Conservation (phyloP, 1,140 invertebrate species). For the Physella acuta region DNA sequence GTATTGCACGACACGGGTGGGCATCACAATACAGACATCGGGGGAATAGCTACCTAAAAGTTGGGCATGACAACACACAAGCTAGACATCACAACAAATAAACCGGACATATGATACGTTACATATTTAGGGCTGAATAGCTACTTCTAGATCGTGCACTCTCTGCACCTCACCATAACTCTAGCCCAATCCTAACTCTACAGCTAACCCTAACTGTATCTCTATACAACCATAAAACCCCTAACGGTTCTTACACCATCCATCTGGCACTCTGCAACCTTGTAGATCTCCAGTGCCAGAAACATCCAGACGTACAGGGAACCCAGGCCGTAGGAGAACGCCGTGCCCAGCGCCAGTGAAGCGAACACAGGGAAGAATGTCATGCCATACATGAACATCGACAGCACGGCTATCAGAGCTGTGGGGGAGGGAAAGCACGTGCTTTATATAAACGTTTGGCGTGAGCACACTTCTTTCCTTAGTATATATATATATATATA, state of each 20-base stretch:
- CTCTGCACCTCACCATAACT: no score
- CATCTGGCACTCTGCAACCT: slow-evolving; percentile 20
- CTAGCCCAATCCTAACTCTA: no score
- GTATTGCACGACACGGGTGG: no score
- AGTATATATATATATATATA: not conserved
- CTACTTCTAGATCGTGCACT: no score
- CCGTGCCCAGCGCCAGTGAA: slow-evolving; percentile 27
- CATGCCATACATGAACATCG: slow-evolving; percentile 39
- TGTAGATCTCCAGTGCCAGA: slow-evolving; percentile 22
- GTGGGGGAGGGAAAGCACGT: no score
- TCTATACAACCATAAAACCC: not conserved
- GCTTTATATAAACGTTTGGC: no score
- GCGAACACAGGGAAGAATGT: slow-evolving; percentile 38
- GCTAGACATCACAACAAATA: no score
- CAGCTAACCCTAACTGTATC: not conserved
- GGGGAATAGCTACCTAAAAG: no score
- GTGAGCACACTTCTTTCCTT: not conserved
- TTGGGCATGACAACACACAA: no score
- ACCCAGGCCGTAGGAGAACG: slow-evolving; percentile 30
- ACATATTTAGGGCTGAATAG: no score
- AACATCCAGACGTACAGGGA: slow-evolving; percentile 33
- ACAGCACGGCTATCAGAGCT: slow-evolving; percentile 34
- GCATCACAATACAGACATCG: no score
- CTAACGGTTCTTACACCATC: slow-evolving; percentile 11
- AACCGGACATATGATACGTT: no score